These are phyloP conservation scores for Ectropis grisescens DNA, from an alignment of 1,140 invertebrate species.

Conservation along the genomic window DNA sequence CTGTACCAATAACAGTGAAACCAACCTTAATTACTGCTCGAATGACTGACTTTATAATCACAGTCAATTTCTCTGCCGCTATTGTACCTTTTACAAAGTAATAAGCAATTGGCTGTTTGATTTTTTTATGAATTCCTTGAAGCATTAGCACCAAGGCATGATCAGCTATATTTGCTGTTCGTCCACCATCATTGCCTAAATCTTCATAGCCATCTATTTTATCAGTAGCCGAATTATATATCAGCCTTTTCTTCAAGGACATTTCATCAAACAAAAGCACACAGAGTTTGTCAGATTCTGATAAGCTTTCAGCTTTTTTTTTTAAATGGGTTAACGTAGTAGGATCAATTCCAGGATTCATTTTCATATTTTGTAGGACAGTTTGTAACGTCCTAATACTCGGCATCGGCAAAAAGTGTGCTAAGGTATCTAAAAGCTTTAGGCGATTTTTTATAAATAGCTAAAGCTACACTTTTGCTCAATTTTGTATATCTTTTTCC, in stretches of 20 bases:
- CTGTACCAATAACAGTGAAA: slow-evolving; percentile 10
- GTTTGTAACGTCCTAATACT: too few species aligned
- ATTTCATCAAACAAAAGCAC: slow-evolving; percentile 24
- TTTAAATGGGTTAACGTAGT: too few species aligned
- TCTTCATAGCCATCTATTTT: slow-evolving; percentile 20
- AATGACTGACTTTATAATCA: slow-evolving; percentile 9
- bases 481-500: too few species aligned
- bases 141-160: slow-evolving; percentile 7
- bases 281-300: slow-evolving; percentile 9
- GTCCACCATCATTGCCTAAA: slow-evolving; percentile 9
- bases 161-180: slow-evolving; percentile 8
- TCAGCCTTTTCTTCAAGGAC: slow-evolving; percentile 14
- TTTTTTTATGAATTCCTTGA: slow-evolving; percentile 6
- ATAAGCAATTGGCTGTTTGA: slow-evolving; percentile 10
- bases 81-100: slow-evolving; percentile 10
- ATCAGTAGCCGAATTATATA: slow-evolving; percentile 14
- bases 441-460: too few species aligned
- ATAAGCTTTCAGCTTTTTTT: too few species aligned
- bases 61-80: not conserved
- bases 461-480: too few species aligned
- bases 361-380: too few species aligned
- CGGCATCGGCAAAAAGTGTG: too few species aligned
- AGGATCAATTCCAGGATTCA: too few species aligned
- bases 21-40: slow-evolving; percentile 4
- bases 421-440: too few species aligned